Evolutionary conservation across 2,113 vertebrate species (phyloP), one percentile per base, ranked within the genome.

Genomic region (Noturus placidus): DNA sequence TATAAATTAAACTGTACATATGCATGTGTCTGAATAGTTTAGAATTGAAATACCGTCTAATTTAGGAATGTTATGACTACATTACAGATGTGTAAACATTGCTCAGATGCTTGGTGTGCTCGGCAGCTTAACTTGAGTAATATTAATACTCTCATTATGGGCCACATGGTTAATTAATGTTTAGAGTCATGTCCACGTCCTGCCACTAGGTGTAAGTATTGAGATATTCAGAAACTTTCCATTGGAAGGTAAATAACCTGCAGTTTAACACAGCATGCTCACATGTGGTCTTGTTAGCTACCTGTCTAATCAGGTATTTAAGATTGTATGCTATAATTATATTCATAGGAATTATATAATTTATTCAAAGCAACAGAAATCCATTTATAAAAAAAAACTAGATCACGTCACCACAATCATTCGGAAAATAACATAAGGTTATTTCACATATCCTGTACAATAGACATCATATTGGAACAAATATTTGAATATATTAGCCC

Each of bases 151-250:
- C 38, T 38, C 33, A 5, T 20, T 25, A 13, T 25, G 38, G 69
- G 30, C 69, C 69, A 35, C 7, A 0, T 30, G 22, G 22, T 50
- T 46, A 14, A 15, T 25, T 83, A 42, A 22, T 50, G 25, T 69
- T 52, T 46, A 25, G 67, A 57, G 79, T 61, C 38, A 76, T 82
- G 79, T 3, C 22, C 69, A 81, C 27, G n/a, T 83, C 59, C 67
- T 82, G 35, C 88, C 88, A 86, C 88, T 89, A 89, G 88, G 84
- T 76, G 88, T 54, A 67, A 81, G 69, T 63, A 67, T 89, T 89
- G 88, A 78, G 84, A 86, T 54, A 50, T 38, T 22, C 25, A 33
- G 54, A 14, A 54, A 63, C 19, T 56, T 78, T 38, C 15, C 2
- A 54, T 27, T 80, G 57, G 11, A 14, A 33, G 35, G 79, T 59